A percentile compares a stretch with the other conserved stretches of the same genome.
phyloP scores from a whole-genome alignment of 1,140 invertebrate species.

The Brachionus paranguensis region DNA sequence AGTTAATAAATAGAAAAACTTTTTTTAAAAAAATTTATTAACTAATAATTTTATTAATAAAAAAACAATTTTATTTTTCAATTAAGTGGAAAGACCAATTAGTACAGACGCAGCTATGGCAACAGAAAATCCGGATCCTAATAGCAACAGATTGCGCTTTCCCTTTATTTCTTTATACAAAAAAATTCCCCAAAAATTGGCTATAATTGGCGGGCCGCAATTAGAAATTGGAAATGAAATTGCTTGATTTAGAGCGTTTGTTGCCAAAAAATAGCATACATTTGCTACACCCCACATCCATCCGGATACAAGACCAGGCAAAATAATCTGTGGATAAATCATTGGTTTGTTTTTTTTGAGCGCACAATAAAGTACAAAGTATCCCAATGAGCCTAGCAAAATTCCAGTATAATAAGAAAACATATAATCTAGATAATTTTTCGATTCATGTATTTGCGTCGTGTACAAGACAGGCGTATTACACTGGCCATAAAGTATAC shows the following conservation, averaged over 20 bases:
- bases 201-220: slow-evolving; percentile 43
- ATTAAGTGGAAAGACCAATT: slow-evolving; percentile 10
- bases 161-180: slow-evolving; percentile 32
- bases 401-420: slow-evolving; percentile 58
- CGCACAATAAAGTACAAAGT: slow-evolving; percentile 53
- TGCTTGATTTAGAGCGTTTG: slow-evolving; percentile 52
- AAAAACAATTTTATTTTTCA: neutral
- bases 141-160: neutral
- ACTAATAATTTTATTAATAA: neutral
- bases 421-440: slow-evolving; percentile 54
- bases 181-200: slow-evolving; percentile 42
- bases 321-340: slow-evolving; percentile 52
- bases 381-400: slow-evolving; percentile 50
- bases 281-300: slow-evolving; percentile 56
- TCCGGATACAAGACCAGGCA: slow-evolving; percentile 53
- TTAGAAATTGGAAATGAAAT: slow-evolving; percentile 55
- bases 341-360: slow-evolving; percentile 50
- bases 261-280: slow-evolving; percentile 56
- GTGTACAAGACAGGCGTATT: slow-evolving; percentile 42
- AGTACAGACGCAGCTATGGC: slow-evolving; percentile 6
- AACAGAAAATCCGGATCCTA: slow-evolving; percentile 8
- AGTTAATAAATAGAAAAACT: neutral
- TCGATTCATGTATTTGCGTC: slow-evolving; percentile 30
- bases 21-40: neutral
- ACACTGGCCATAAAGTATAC: slow-evolving; percentile 42